phyloP scores from a whole-genome alignment of 2,888 invertebrate genomes.

The Sminthurinus aureus region DNA sequence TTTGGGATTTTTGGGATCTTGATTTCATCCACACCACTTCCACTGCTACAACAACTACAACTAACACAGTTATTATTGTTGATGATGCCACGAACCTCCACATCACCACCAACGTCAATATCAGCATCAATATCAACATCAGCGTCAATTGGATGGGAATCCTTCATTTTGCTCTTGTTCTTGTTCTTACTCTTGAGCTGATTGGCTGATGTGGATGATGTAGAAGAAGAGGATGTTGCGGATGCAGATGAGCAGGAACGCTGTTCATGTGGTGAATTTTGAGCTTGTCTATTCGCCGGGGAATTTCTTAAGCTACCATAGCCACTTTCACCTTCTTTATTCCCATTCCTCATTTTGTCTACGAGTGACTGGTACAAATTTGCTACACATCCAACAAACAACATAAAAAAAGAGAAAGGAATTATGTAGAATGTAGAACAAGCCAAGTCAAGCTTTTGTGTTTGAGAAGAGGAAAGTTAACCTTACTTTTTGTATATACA shows the following conservation, averaged over 20 bases:
- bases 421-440: no score
- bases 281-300: slow-evolving; percentile 47
- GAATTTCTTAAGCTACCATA: slow-evolving; percentile 58
- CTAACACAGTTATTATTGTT: no score
- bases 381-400: slow-evolving; percentile 64
- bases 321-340: slow-evolving; percentile 59
- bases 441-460: no score
- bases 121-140: no score
- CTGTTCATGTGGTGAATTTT: slow-evolving; percentile 53
- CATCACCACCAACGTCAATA: not conserved
- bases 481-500: no score
- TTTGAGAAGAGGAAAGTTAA: no score
- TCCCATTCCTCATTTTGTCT: slow-evolving; percentile 67
- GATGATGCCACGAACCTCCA: not conserved
- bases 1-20: no score
- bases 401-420: not conserved
- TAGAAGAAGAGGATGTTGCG: slow-evolving; percentile 41
- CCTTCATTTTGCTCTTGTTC: not conserved
- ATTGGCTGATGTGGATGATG: not conserved
- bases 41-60: not conserved
- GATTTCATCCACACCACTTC: not conserved
- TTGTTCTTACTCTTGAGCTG: not conserved
- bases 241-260: slow-evolving; percentile 57
- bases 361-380: slow-evolving; percentile 88
- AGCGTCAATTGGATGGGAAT: no score